A percentile compares a stretch with the other conserved stretches of the same genome.
Evolutionary conservation across 1,140 invertebrate genomes (phyloP).

Genomic region (Nasonia vitripennis): DNA sequence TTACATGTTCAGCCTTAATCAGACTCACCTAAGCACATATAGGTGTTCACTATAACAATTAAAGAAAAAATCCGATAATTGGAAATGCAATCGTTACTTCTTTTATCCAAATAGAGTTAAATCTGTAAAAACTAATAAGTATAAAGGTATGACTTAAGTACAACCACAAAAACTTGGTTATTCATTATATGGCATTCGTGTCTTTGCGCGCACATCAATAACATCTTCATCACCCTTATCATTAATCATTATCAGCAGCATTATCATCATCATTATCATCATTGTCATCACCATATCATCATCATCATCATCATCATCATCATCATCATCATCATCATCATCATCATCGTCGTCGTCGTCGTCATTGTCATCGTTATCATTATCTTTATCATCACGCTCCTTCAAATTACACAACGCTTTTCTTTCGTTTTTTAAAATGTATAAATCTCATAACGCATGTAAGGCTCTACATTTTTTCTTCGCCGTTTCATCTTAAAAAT

Average conservation of each 20-base stretch:
- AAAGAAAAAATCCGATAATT: slow-evolving; percentile 40
- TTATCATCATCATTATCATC: slow-evolving; percentile 23
- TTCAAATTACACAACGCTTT: slow-evolving; percentile 11
- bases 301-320: not conserved
- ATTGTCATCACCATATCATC: not conserved
- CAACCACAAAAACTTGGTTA: slow-evolving; percentile 74
- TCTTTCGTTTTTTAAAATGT: slow-evolving; percentile 15
- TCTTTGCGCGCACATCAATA: slow-evolving; percentile 63
- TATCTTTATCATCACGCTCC: slow-evolving; percentile 10
- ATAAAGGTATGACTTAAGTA: slow-evolving; percentile 75
- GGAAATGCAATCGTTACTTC: slow-evolving; percentile 28
- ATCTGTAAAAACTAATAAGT: slow-evolving; percentile 65
- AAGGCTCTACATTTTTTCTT: not conserved
- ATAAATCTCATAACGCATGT: slow-evolving; percentile 24
- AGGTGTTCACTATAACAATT: slow-evolving; percentile 42
- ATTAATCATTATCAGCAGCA: slow-evolving; percentile 34
- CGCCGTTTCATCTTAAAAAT: not conserved
- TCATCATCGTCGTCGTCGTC: not conserved
- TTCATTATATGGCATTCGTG: slow-evolving; percentile 75
- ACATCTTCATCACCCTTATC: slow-evolving; percentile 33
- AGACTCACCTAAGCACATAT: slow-evolving; percentile 37
- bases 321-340: not conserved
- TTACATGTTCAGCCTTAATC: slow-evolving; percentile 43
- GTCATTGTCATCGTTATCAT: no score
- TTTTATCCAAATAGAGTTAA: slow-evolving; percentile 59